Evolutionary conservation across 2,797 vertebrate species (phyloP), one percentile per base, ranked within the genome.

Genomic region (Propithecus deckenii): DNA sequence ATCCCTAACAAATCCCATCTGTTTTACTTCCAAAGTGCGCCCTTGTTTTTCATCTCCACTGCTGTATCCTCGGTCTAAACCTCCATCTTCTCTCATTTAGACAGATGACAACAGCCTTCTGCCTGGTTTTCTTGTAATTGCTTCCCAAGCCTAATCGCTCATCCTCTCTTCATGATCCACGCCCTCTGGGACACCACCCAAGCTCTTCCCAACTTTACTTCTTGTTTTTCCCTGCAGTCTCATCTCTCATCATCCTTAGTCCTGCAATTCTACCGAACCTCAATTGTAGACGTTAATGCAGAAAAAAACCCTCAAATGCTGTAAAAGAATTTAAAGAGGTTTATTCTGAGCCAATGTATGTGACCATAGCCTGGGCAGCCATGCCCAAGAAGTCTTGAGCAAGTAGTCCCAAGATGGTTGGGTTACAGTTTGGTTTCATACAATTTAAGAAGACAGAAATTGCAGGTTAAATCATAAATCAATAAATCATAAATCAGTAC

Each of bases 171-270:
- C 35, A 71, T 32, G 86, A 88, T 18, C 14, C 1, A 7, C 1
- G 23, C 5, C 25, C 35, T 43, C 46, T 22, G 23, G 71, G n/a
- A 93, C 5, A 63, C 7, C 25, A 41, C 4, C 13, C 38, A 38
- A 3, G 4, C 4, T 69, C 15, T 23, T n/a, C 18, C 18, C 43
- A 52, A 63, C 3, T 55, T 86, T 1, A 32, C 5, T 46, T 76
- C 61, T 50, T 11, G 4, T 32, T 88, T 90, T 69, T 18, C 11
- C 9, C 13, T 8, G 28, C 0, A 7, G 1, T 94, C 25, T 48
- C 35, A 50, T 20, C 4, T 3, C 38, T n/a, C 1, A 17, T 10
- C 11, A 7, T 35, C 23, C 5, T n/a, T 28, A 5, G 5, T 5
- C 38, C 18, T 32, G 10, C 4, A 80, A 6, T 88, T 85, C 28